Conservation (phyloP, 2,113 vertebrate species). For the Cygnus atratus region DNA sequence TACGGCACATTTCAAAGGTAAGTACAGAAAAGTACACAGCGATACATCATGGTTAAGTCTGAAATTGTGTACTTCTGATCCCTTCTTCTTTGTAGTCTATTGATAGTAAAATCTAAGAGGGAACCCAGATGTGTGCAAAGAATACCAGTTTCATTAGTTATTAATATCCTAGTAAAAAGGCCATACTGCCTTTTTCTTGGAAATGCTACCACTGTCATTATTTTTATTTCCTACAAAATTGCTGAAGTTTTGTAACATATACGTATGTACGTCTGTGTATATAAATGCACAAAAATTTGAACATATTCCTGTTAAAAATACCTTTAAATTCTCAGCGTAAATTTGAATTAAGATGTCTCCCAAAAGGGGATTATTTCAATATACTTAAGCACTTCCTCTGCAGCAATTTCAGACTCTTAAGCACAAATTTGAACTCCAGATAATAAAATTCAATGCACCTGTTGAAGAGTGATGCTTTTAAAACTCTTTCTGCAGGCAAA, state of each 20-base stretch:
- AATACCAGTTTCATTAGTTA: slow-evolving; percentile 49
- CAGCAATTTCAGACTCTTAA: slow-evolving; percentile 48
- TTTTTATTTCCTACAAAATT: background rate
- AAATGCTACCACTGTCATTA: background rate
- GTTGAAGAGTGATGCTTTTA: slow-evolving; percentile 11
- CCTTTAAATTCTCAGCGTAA: background rate
- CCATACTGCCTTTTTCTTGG: background rate
- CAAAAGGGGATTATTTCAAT: slow-evolving; percentile 20
- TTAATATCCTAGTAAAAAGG: slow-evolving; percentile 31
- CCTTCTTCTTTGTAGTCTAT: slow-evolving; percentile 39
- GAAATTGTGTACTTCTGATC: slow-evolving; percentile 53
- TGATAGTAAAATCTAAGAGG: slow-evolving; percentile 28
- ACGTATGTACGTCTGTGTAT: background rate
- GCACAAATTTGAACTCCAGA: background rate
- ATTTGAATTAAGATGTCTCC: slow-evolving; percentile 16
- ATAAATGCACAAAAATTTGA: background rate
- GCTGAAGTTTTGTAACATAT: background rate
- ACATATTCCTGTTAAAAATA: slow-evolving; percentile 1
- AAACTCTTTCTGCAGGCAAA: slow-evolving; percentile 7
- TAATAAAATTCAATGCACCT: slow-evolving; percentile 43
- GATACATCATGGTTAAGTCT: slow-evolving; percentile 1
- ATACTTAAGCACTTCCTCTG: background rate
- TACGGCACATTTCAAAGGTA: background rate
- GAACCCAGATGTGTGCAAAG: slow-evolving; percentile 47
- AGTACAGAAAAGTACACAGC: background rate